Evolutionary conservation across 2,797 vertebrate genomes (phyloP).

Genomic region (Lepilemur septentrionalis): DNA sequence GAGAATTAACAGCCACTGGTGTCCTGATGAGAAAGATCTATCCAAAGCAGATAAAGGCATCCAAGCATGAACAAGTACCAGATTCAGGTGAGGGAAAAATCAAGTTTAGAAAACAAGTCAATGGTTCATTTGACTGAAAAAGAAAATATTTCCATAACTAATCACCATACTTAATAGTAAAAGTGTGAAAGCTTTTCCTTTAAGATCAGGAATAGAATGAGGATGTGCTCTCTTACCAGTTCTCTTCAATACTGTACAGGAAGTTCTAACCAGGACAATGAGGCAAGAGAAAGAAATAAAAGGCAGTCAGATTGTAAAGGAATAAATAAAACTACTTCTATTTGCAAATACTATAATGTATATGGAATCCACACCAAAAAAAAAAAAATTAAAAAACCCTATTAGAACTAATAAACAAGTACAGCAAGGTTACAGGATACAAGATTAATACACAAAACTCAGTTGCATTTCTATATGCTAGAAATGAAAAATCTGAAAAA

Average conservation of each 20-base stretch:
- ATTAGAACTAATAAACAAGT: neutral
- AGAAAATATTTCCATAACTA: neutral
- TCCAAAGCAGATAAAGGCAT: neutral
- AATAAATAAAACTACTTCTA: neutral
- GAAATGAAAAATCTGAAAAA: constrained; percentile 8
- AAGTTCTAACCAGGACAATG: neutral
- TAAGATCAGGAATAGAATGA: neutral
- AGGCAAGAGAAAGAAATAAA: neutral
- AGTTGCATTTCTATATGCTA: neutral
- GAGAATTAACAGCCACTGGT: neutral
- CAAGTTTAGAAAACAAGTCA: neutral
- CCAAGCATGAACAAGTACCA: neutral
- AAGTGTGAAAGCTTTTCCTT: neutral
- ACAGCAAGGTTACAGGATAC: neutral
- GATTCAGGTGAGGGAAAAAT: neutral
- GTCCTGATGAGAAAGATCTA: neutral
- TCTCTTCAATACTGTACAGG: neutral
- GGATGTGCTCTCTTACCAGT: neutral
- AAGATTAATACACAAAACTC: neutral
- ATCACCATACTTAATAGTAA: neutral
- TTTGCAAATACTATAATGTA: neutral
- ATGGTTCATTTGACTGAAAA: neutral
- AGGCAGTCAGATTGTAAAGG: neutral
- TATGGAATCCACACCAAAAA: neutral
- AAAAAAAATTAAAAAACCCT: neutral